A percentile compares a stretch with the other conserved stretches of the same genome.
phyloP scores from a whole-genome alignment of 2,888 invertebrate genomes.

The Phrixothrix hirtus region DNA sequence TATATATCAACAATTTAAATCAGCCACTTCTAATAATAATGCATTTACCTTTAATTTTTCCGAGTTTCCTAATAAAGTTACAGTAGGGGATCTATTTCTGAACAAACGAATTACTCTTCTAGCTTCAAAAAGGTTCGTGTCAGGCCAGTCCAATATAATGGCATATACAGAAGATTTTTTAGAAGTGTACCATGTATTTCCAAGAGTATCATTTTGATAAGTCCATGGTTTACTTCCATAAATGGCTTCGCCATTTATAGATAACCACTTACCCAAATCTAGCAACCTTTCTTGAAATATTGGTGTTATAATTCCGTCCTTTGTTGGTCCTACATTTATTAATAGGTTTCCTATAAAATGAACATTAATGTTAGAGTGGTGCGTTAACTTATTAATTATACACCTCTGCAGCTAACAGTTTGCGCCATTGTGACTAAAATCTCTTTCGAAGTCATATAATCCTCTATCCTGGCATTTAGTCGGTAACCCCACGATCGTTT shows the following conservation, averaged over 20 bases:
- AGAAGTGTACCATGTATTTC: conserved; percentile 53
- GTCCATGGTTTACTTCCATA: conserved; percentile 74
- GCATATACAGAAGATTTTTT: conserved; percentile 63
- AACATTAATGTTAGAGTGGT: no score
- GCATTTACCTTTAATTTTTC: conserved; percentile 39
- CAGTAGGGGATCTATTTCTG: conserved; percentile 41
- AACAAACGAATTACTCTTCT: conserved; percentile 51
- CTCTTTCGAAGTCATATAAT: conserved; percentile 67
- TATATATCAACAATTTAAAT: background rate
- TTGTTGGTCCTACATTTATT: conserved; percentile 82
- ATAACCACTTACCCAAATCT: conserved; percentile 75
- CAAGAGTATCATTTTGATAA: conserved; percentile 80
- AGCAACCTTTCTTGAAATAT: conserved; percentile 79
- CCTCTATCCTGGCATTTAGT: conserved; percentile 65
- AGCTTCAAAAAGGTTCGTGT: conserved; percentile 56
- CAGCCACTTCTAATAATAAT: background rate
- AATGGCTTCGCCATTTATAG: conserved; percentile 80
- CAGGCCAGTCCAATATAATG: conserved; percentile 72
- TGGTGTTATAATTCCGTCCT: conserved; percentile 77
- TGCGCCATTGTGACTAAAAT: conserved; percentile 68
- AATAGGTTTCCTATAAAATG: conserved; percentile 65
- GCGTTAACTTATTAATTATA: no score
- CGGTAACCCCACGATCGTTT: conserved; percentile 80
- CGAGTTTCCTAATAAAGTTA: conserved; percentile 61
- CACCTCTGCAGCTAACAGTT: conserved; percentile 79